Conservation (phyloP, 2,797 vertebrate genomes). For the Dryobates pubescens region DNA sequence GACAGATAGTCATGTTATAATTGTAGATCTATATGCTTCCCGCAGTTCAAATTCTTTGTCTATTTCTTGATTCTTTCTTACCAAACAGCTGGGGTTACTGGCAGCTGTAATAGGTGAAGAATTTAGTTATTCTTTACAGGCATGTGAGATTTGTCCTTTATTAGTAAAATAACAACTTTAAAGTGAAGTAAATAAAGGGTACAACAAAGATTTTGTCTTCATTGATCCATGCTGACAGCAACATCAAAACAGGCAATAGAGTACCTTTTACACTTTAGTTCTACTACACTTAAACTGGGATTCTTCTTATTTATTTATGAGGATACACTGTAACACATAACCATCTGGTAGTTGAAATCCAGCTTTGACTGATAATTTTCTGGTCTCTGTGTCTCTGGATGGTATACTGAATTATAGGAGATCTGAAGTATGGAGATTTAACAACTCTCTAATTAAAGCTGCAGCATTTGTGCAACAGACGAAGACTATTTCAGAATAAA, state of each 20-base stretch:
- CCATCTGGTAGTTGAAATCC: slow-evolving; percentile 71
- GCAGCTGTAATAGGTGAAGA: background rate
- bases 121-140: background rate
- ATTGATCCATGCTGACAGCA: background rate
- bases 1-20: background rate
- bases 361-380: slow-evolving; percentile 65
- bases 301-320: slow-evolving; percentile 60
- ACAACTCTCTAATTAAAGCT: slow-evolving; percentile 77
- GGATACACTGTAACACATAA: slow-evolving; percentile 35
- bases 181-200: background rate
- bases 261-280: slow-evolving; percentile 9
- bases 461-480: slow-evolving; percentile 75
- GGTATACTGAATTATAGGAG: slow-evolving; percentile 68
- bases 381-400: slow-evolving; percentile 67
- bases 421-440: slow-evolving; percentile 78
- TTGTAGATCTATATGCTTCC: background rate
- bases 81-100: background rate
- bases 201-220: background rate
- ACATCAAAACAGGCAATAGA: background rate
- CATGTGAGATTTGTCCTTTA: background rate
- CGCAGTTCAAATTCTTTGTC: background rate
- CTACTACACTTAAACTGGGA: slow-evolving; percentile 15
- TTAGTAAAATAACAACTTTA: slow-evolving; percentile 22
- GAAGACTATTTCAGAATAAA: slow-evolving; percentile 79
- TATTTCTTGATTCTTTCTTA: background rate